Evolutionary conservation across 92 coral and sea anemone species (phyloP), one percentile per base, ranked within the genome.

Genomic region (Micromussa lordhowensis): DNA sequence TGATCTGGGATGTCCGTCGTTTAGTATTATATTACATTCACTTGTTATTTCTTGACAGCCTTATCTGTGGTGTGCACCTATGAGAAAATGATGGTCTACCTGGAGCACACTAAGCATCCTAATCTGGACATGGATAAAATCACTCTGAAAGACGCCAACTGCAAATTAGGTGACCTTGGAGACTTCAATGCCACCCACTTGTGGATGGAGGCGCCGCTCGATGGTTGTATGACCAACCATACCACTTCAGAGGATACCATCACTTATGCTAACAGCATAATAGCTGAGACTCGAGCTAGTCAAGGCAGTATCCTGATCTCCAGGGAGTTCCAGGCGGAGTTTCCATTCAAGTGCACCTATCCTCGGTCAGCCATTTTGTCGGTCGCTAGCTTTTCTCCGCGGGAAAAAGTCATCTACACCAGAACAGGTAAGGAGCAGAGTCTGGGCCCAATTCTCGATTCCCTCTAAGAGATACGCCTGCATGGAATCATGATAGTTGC

Each of bases 291-390:
- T 2, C 70, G 82, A 0, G 72, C 81, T 2, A 84, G 90, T 44
- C 38, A 87, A 0, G 90, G 88, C 22, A 82, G 75, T 48, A 66
- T 84, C 53, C 71, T 92, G 84, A 95, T 95, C 78, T 90, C 95
- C 76, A 89, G 98, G 70, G 92, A 91, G 21, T 87, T 94, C 68
- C 92, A 91, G 51, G 98, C 98, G 13, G 89, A 91, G 73, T 95
- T 92, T 75, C 98, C 98, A 2, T 94, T 95, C 90, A 89, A 88
- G 93, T 95, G 98, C 48, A 78, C 94, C 3, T 95, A 74, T 73
- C 89, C 93, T 18, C 91, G 98, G 32, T 77, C 96, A 6, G 89
- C 93, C 28, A 75, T 91, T 22, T 34, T 95, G 79, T 95, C 98
- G 22, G 98, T 95, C 4, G 94, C 89, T 29, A 89, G 93, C 75